Evolutionary conservation across 2,888 invertebrate species (phyloP), one percentile per base, ranked within the genome.

Genomic region (Platycheirus rosarum): DNA sequence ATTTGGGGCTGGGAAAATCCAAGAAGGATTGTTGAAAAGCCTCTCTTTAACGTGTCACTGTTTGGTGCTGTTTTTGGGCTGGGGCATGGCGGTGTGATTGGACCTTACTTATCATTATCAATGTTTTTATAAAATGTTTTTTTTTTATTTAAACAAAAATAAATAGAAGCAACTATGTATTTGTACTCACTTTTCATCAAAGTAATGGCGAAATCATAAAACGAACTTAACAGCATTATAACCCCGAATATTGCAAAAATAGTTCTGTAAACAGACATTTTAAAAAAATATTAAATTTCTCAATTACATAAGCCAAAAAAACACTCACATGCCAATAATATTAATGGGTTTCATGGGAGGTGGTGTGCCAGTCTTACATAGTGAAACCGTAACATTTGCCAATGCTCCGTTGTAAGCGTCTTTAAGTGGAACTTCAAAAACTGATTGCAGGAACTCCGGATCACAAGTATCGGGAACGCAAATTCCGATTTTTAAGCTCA

Each of bases 251-350:
- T 14, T 11, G 23, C 63, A 48, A 69, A 76, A n/a, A 48, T 6
- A 9, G 40, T 49, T 46, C 76, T 76, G 29, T 8, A 29, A n/a
- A 40, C 0, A 2, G 60, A 53, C 16, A 42, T 0, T 26, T n/a
- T n/a, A n/a, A n/a, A n/a, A n/a, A n/a, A n/a, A n/a, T 2, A n/a
- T 35, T 32, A 20, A 1, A 23, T 6, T 4, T 23, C 6, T 2
- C 6, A 23, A 29, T 14, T 26, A 2, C 2, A 16, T 8, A 4
- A 23, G n/a, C n/a, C 9, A 18, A 9, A n/a, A 2, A 2, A 8
- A 63, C n/a, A n/a, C 76, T 63, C 2, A 70, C 76, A 76, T 48
- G 35, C 55, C 76, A 32, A 70, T 3, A 40, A 70, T 63, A 16
- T 70, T 51, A 0, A 76, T 16, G 0, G 76, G 29, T 5, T 32